Evolutionary conservation across 2,113 vertebrate genomes (phyloP).

Genomic region (Hymenochirus boettgeri): DNA sequence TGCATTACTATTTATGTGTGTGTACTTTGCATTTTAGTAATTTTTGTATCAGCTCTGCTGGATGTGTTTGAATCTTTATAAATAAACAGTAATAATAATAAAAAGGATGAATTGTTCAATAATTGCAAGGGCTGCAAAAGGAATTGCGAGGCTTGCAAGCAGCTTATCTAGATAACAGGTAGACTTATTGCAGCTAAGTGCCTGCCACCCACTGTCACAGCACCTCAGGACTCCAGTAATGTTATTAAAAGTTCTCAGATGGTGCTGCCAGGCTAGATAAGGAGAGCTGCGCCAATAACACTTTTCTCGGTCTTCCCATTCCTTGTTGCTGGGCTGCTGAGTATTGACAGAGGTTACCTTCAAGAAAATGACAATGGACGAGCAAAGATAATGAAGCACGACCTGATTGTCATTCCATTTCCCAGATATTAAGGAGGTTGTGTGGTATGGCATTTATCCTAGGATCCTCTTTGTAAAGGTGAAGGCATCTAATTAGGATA

Average conservation of each 20-base stretch:
- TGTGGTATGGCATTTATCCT: too few species aligned
- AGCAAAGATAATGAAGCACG: neutral
- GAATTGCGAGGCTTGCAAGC: neutral
- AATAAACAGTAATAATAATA: neutral
- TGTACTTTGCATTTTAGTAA: neutral
- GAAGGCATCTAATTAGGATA: too few species aligned
- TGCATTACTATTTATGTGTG: neutral
- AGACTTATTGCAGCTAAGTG: constrained; percentile 8
- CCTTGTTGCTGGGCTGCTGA: neutral
- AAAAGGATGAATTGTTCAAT: constrained; percentile 14
- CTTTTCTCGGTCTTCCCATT: neutral
- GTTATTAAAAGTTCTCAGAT: constrained; percentile 28
- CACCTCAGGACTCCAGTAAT: constrained; percentile 1
- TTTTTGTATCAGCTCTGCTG: neutral
- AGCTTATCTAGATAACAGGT: constrained; percentile 19
- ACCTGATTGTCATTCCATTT: neutral
- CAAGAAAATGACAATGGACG: neutral
- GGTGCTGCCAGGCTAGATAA: neutral
- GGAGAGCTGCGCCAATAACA: neutral
- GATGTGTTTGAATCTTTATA: neutral
- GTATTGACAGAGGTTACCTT: neutral
- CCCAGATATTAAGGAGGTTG: too few species aligned
- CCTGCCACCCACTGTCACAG: neutral
- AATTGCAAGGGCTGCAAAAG: constrained; percentile 13
- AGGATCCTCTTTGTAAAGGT: too few species aligned